Conservation (phyloP, 2,113 vertebrate genomes). For the Lichenostomus cassidix region DNA sequence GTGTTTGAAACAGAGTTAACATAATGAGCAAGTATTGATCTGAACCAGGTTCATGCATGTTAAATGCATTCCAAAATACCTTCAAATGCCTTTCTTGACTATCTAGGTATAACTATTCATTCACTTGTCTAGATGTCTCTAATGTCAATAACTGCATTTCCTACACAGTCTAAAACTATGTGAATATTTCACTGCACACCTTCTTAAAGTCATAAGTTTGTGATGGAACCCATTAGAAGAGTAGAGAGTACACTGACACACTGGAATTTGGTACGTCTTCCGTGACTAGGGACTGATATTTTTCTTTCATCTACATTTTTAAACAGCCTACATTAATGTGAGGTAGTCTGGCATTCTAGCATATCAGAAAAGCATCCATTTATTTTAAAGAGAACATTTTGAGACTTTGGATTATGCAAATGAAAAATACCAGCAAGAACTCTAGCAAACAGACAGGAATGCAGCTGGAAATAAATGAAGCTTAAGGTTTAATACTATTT, state of each 20-base stretch:
- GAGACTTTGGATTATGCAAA: not conserved
- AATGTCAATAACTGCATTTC: not conserved
- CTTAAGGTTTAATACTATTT: not conserved
- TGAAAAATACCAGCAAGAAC: not conserved
- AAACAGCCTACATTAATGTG: not conserved
- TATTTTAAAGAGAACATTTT: not conserved
- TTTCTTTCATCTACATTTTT: not conserved
- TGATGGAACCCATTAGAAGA: not conserved
- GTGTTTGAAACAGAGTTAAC: not conserved
- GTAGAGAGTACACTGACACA: not conserved
- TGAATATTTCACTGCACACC: not conserved
- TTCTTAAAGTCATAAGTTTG: not conserved
- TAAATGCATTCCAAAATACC: not conserved
- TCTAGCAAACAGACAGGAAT: not conserved
- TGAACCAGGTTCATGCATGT: not conserved
- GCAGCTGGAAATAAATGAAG: not conserved
- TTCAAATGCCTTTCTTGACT: not conserved
- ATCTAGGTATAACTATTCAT: not conserved
- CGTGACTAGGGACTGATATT: not conserved
- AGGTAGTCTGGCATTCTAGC: not conserved
- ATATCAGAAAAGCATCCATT: not conserved
- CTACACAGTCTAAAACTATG: not conserved
- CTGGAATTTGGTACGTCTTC: not conserved
- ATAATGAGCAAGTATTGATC: not conserved
- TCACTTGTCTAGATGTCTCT: not conserved